phyloP scores from a whole-genome alignment of 2,888 invertebrate species.

The Mechanitis mazaeus region DNA sequence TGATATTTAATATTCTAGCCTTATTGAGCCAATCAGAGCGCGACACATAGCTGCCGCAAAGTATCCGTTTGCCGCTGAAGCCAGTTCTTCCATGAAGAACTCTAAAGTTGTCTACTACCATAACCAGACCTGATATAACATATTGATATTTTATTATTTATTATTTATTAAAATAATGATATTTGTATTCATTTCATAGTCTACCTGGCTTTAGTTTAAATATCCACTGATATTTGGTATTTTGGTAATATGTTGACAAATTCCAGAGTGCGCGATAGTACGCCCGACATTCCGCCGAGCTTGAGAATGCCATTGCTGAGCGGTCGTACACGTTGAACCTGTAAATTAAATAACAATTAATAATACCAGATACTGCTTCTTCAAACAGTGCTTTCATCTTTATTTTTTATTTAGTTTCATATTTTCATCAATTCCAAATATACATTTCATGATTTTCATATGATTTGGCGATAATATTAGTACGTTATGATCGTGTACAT shows the following conservation, averaged over 20 bases:
- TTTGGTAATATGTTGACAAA: conserved; percentile 71
- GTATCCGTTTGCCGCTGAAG: conserved; percentile 80
- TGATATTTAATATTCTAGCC: conserved; percentile 69
- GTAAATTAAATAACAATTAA: conserved; percentile 19
- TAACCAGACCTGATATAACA: conserved; percentile 76
- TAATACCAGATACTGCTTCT: too few species aligned
- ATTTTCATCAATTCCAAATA: background rate
- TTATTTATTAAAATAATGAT: background rate
- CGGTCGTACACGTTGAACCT: conserved; percentile 87
- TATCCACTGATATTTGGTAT: conserved; percentile 71
- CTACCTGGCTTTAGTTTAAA: conserved; percentile 78
- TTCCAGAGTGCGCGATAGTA: conserved; percentile 79
- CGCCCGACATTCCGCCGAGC: conserved; percentile 63
- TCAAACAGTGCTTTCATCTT: background rate
- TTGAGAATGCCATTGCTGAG: conserved; percentile 73
- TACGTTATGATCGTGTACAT: conserved; percentile 8
- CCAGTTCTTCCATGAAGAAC: conserved; percentile 84
- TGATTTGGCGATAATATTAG: too few species aligned
- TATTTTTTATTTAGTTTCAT: background rate
- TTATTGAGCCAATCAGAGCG: conserved; percentile 82
- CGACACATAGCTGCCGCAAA: conserved; percentile 84
- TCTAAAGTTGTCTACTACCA: conserved; percentile 88
- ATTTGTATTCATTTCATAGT: conserved; percentile 4
- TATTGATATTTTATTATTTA: background rate
- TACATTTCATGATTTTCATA: background rate